Evolutionary conservation across 2,888 invertebrate genomes (phyloP).

Genomic region (Periphyllus acericola): DNA sequence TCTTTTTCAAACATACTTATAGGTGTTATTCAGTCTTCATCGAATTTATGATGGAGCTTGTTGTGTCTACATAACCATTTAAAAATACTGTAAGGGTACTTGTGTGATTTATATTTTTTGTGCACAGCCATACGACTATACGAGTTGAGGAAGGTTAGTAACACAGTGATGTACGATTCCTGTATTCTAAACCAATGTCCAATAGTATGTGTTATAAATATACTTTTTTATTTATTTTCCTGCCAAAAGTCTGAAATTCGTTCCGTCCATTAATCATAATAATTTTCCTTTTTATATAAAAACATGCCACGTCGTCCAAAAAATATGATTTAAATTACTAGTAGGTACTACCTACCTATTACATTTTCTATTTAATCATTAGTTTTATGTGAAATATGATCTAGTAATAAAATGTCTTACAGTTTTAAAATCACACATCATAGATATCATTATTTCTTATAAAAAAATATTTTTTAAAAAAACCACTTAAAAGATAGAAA

Average conservation of each 20-base stretch:
- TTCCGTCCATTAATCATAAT: conserved; percentile 16
- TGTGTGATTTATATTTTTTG: conserved; percentile 15
- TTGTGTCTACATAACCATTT: background rate
- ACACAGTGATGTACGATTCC: conserved; percentile 2
- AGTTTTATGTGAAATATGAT: too few species aligned
- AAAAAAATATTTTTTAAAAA: too few species aligned
- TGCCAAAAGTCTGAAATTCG: background rate
- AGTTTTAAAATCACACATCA: too few species aligned
- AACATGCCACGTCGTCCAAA: background rate
- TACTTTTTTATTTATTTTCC: conserved; percentile 2
- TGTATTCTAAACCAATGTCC: background rate
- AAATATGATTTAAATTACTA: background rate
- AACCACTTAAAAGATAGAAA: too few species aligned
- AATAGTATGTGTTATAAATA: conserved; percentile 32
- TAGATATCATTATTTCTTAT: too few species aligned
- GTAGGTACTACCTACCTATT: too few species aligned
- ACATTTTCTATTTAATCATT: too few species aligned
- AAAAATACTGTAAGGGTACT: background rate
- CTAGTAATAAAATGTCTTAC: too few species aligned
- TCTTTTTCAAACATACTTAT: background rate
- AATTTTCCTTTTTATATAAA: background rate
- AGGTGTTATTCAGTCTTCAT: background rate
- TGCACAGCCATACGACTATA: background rate
- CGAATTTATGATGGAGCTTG: background rate
- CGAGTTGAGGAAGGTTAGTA: background rate